These are phyloP conservation scores for Smittia sp. DNA, from an alignment of 2,888 invertebrate species.

Conservation along the genomic window DNA sequence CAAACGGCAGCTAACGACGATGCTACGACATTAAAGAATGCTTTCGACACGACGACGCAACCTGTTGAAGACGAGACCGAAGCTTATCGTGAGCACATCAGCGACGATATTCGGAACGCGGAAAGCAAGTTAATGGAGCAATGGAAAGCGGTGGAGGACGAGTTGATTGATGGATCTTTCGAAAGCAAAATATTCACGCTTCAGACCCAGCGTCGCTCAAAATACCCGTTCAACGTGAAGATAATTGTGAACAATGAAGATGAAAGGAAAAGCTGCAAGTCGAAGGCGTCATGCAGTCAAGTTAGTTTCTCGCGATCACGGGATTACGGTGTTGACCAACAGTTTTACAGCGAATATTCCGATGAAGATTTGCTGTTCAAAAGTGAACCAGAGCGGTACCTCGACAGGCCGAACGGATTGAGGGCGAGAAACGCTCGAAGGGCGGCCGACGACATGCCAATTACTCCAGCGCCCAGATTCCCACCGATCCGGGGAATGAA, in stretches of 20 bases:
- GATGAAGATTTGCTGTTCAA: slow-evolving; percentile 36
- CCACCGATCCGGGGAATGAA: neutral
- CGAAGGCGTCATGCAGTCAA: slow-evolving; percentile 17
- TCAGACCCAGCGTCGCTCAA: neutral
- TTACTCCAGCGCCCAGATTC: slow-evolving; percentile 21
- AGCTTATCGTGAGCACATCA: neutral
- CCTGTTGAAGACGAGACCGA: neutral
- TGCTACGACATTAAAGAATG: neutral
- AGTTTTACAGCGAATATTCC: slow-evolving; percentile 20
- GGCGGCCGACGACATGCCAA: slow-evolving; percentile 2
- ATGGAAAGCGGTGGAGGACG: neutral
- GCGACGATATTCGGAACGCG: neutral
- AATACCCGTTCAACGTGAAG: slow-evolving; percentile 28
- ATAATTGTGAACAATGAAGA: slow-evolving; percentile 31
- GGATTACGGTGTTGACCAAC: neutral
- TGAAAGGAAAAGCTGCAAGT: neutral
- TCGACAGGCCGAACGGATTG: neutral
- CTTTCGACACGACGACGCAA: slow-evolving; percentile 3
- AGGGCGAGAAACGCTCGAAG: slow-evolving; percentile 27
- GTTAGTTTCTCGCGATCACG: slow-evolving; percentile 12
- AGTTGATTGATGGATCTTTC: neutral
- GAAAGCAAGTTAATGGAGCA: slow-evolving; percentile 35
- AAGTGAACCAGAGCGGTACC: neutral
- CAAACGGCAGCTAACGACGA: slow-evolving; percentile 18
- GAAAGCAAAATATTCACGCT: slow-evolving; percentile 1